Conservation (phyloP, 64 coral and sea anemone genomes). For the Cladopsammia gracilis region DNA sequence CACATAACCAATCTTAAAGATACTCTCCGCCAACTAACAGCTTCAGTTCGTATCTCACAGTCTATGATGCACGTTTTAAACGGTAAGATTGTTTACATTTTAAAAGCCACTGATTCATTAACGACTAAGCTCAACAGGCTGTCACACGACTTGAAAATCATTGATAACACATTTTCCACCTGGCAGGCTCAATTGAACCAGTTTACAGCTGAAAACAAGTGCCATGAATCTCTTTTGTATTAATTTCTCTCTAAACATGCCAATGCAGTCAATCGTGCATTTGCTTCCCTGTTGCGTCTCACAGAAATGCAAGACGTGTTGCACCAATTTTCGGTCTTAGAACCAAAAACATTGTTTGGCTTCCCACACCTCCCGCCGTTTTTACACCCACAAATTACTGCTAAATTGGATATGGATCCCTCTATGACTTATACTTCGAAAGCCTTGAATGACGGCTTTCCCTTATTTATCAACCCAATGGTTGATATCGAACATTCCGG, state of each 20-base stretch:
- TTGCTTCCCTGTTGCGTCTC: neutral
- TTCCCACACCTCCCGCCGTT: neutral
- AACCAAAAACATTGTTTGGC: slow-evolving; percentile 28
- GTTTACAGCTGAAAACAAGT: neutral
- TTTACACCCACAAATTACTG: neutral
- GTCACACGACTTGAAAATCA: neutral
- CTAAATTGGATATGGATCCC: neutral
- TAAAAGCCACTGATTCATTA: slow-evolving; percentile 42
- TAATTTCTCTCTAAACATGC: slow-evolving; percentile 49
- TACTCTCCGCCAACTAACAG: neutral
- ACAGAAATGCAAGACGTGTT: slow-evolving; percentile 37
- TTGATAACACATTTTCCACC: neutral
- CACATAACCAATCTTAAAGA: slow-evolving; percentile 22
- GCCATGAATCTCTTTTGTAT: slow-evolving; percentile 6
- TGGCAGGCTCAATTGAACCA: slow-evolving; percentile 6
- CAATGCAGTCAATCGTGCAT: neutral
- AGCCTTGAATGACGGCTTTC: slow-evolving; percentile 5
- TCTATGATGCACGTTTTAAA: slow-evolving; percentile 15
- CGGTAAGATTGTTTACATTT: slow-evolving; percentile 24
- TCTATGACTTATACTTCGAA: neutral
- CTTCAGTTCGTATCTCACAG: neutral
- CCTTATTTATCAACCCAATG: slow-evolving; percentile 35
- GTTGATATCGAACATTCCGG: slow-evolving; percentile 14
- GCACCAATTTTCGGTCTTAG: neutral
- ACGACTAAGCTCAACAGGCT: slow-evolving; percentile 28